Conservation (phyloP, 1,140 invertebrate genomes). For the Papilio polytes region DNA sequence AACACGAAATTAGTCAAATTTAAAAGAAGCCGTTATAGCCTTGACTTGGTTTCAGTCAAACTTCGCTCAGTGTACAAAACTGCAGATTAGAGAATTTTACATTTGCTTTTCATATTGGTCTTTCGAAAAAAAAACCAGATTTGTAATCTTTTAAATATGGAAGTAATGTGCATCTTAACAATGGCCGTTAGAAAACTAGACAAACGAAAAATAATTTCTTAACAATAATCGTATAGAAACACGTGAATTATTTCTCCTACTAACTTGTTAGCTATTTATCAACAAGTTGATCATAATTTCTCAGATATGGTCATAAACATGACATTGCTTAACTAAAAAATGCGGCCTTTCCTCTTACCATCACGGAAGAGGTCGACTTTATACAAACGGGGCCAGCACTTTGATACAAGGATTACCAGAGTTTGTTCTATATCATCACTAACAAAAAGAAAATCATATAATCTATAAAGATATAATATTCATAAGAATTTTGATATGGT, state of each 20-base stretch:
- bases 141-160: no score
- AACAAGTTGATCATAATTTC: neutral
- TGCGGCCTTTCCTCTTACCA: neutral
- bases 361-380: neutral
- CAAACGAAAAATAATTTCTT: no score
- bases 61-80: neutral
- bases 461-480: no score
- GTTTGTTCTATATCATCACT: neutral
- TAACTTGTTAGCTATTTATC: neutral
- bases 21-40: neutral
- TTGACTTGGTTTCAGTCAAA: conserved; percentile 5
- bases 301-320: neutral
- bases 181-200: no score
- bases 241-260: neutral
- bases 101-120: neutral
- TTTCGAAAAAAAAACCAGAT: neutral
- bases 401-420: neutral
- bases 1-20: neutral
- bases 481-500: no score
- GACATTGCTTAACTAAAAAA: neutral
- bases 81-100: neutral
- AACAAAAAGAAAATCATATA: neutral
- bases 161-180: neutral
- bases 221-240: neutral
- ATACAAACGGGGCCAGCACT: neutral